Conservation (phyloP, 2,888 invertebrate genomes). For the Mechanitis messenoides region DNA sequence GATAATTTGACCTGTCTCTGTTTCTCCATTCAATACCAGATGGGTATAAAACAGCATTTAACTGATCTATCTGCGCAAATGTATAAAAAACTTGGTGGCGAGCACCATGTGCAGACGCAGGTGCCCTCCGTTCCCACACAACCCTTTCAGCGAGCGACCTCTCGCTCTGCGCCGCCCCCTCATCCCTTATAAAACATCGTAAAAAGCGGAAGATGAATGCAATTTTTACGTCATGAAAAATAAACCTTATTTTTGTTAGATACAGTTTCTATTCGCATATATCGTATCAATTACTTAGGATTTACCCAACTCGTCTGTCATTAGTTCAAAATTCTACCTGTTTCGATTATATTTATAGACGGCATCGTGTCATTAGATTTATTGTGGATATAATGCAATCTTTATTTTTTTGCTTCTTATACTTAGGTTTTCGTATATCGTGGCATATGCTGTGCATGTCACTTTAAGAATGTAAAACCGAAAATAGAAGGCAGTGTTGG, state of each 20-base stretch:
- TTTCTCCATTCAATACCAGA: slow-evolving; percentile 36
- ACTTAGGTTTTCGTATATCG: slow-evolving; percentile 14
- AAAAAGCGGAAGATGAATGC: slow-evolving; percentile 44
- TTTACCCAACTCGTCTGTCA: slow-evolving; percentile 41
- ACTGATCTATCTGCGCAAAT: slow-evolving; percentile 67
- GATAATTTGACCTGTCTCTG: slow-evolving; percentile 17
- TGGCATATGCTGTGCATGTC: background rate
- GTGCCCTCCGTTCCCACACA: slow-evolving; percentile 78
- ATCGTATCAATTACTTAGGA: slow-evolving; percentile 30
- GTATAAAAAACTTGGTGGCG: slow-evolving; percentile 65
- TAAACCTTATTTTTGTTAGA: slow-evolving; percentile 25
- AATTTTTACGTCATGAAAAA: slow-evolving; percentile 33
- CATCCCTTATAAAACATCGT: slow-evolving; percentile 47
- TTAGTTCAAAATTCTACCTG: slow-evolving; percentile 74
- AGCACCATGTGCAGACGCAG: slow-evolving; percentile 75
- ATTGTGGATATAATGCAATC: slow-evolving; percentile 75
- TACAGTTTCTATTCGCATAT: slow-evolving; percentile 26
- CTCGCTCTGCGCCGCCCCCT: slow-evolving; percentile 51
- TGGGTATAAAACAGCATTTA: slow-evolving; percentile 70
- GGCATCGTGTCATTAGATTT: slow-evolving; percentile 76
- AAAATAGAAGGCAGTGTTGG: background rate
- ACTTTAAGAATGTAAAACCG: background rate
- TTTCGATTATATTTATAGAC: slow-evolving; percentile 71
- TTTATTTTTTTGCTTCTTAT: slow-evolving; percentile 56
- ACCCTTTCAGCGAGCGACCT: slow-evolving; percentile 70